These are phyloP conservation scores for Hydra vulgaris DNA, from an alignment of 30 jellyfish, hydroid and myxozoan species.

Conservation along the genomic window DNA sequence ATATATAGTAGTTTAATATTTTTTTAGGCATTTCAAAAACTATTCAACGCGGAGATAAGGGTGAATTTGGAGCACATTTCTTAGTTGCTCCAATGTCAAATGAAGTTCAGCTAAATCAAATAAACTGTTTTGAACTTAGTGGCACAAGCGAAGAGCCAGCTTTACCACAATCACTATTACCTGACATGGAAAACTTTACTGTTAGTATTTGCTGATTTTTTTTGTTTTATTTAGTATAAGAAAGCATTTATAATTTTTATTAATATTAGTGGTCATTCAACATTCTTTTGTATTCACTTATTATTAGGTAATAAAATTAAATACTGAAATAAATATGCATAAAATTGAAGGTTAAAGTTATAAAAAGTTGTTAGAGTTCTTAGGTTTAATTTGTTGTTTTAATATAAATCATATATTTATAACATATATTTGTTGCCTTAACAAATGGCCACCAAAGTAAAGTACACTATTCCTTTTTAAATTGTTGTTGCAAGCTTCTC, in stretches of 20 bases:
- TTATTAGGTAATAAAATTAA: too few relatives aligned
- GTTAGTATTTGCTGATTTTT: slow-evolving; percentile 23
- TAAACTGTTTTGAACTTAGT: slow-evolving; percentile 51
- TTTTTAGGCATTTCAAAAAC: slow-evolving; percentile 31
- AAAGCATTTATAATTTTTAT: not conserved
- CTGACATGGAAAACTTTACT: slow-evolving; percentile 45
- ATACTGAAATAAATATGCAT: too few relatives aligned
- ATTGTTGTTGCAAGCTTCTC: too few relatives aligned
- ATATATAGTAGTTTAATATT: not conserved
- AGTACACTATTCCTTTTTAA: too few relatives aligned
- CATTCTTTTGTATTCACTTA: too few relatives aligned
- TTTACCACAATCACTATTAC: slow-evolving; percentile 34
- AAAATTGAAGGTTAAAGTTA: too few relatives aligned
- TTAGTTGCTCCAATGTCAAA: slow-evolving; percentile 76
- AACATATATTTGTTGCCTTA: too few relatives aligned
- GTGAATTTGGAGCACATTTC: slow-evolving; percentile 64
- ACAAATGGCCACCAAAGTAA: too few relatives aligned
- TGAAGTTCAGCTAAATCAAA: slow-evolving; percentile 42
- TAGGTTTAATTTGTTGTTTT: too few relatives aligned
- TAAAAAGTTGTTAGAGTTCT: too few relatives aligned
- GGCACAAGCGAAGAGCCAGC: slow-evolving; percentile 52
- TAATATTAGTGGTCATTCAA: not conserved
- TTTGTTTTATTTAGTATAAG: not conserved
- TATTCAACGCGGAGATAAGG: slow-evolving; percentile 79
- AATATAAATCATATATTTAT: too few relatives aligned